Evolutionary conservation across 1,140 invertebrate genomes (phyloP).

Genomic region (Eueides isabella): DNA sequence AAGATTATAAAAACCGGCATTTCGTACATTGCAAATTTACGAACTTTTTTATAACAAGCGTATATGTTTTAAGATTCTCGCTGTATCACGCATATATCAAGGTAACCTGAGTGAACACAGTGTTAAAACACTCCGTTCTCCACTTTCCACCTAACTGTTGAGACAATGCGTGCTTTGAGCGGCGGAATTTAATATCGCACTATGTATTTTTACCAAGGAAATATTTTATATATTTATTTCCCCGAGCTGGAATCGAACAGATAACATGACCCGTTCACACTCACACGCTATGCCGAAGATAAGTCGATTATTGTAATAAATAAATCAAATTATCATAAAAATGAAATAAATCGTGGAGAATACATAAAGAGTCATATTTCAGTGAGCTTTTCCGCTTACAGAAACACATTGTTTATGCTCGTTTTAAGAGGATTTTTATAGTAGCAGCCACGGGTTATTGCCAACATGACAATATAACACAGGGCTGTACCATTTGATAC

Average conservation of each 20-base stretch:
- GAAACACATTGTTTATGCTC: slow-evolving; percentile 42
- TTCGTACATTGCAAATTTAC: too few species aligned
- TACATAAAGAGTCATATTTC: slow-evolving; percentile 16
- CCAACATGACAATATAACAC: not conserved
- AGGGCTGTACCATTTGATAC: not conserved
- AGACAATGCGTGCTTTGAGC: too few species aligned
- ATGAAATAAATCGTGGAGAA: slow-evolving; percentile 1
- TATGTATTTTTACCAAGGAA: too few species aligned
- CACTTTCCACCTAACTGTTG: too few species aligned
- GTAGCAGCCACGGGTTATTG: slow-evolving; percentile 17
- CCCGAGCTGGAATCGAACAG: too few species aligned
- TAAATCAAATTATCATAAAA: slow-evolving; percentile 19
- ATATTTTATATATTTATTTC: too few species aligned
- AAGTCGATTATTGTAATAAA: not conserved
- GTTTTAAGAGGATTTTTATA: slow-evolving; percentile 52
- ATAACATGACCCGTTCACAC: too few species aligned
- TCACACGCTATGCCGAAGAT: too few species aligned
- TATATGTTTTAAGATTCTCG: not conserved
- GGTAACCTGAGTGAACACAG: not conserved
- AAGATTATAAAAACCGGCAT: too few species aligned
- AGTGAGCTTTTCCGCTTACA: slow-evolving; percentile 30
- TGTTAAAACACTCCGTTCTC: not conserved
- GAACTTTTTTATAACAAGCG: too few species aligned
- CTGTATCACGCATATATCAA: not conserved
- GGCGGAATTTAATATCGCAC: too few species aligned